phyloP scores from a whole-genome alignment of 2,113 vertebrate species.

The Indicator maculatus region DNA sequence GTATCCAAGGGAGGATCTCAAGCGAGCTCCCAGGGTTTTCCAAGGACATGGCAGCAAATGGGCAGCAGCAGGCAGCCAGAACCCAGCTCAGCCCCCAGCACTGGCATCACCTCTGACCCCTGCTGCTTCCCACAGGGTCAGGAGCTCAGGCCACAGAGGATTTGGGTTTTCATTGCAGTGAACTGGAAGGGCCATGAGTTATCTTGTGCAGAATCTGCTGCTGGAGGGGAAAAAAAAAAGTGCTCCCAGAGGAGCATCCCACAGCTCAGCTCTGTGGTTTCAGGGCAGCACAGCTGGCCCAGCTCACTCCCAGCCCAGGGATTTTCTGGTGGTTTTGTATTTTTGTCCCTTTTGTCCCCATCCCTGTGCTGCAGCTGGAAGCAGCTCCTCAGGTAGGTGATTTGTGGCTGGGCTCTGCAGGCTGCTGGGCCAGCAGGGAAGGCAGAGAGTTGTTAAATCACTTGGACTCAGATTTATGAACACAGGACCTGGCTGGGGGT shows the following conservation, averaged over 20 bases:
- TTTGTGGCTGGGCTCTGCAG: neutral
- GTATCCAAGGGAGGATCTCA: neutral
- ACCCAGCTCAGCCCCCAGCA: neutral
- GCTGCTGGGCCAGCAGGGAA: neutral
- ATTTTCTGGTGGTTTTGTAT: too few relatives aligned
- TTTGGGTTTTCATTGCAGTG: neutral
- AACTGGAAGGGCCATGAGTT: fast-evolving
- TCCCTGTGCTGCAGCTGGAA: neutral
- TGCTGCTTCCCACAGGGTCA: too few relatives aligned
- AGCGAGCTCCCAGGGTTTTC: neutral
- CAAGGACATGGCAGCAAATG: neutral
- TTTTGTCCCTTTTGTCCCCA: neutral
- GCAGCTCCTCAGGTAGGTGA: fast-evolving
- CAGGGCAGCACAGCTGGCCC: fast-evolving
- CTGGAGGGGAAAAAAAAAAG: neutral
- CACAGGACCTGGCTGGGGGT: neutral
- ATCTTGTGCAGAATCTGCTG: fast-evolving
- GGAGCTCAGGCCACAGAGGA: neutral
- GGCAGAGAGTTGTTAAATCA: neutral
- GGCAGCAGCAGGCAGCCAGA: neutral
- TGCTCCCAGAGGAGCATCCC: neutral
- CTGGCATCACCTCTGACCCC: too few relatives aligned
- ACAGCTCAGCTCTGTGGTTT: too few relatives aligned
- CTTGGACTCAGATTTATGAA: neutral
- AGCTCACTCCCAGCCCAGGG: neutral